Base-by-base conservation (phyloP, 2,113 vertebrate species). In the Tichodroma muraria region DNA sequence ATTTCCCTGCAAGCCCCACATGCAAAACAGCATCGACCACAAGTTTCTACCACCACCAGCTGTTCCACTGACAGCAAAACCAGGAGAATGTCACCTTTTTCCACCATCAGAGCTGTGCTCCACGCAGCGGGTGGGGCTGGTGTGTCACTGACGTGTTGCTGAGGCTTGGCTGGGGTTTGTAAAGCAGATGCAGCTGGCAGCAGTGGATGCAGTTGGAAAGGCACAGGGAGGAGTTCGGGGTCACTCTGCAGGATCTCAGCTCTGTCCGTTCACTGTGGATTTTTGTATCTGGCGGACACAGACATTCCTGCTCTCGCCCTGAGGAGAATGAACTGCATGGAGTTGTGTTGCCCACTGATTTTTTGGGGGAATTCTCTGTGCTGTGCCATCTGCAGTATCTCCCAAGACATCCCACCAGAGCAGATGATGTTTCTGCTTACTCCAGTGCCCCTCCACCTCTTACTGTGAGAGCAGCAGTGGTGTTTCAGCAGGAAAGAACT, bases 81-180 rank as follows among this genome's bases (percentile, higher is more conserved):
- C 42, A 44, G 72, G 75, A 80, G 50, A 20, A 11, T 56, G 91
- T 96, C 93, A 64, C 53, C 57, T 40, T 88, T 96, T 96, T 94
- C 95, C 94, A 95, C 94, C 95, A 90, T 94, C 84, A n/a, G 3
- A 6, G 10, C 66, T 15, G 10, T 66, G 30, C 72, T 92, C 31
- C 65, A 1, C 0, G 6, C 45, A 47, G 56, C 47, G 35, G 12
- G 7, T 37, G 25, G 10, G 54, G 38, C 45, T 54, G 14, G 0
- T 1, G 25, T 19, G 65, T 33, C 78, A 16, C 45, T 15, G 7
- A 33, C 1, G 1, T 5, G 17, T 10, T 28, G 72, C 54, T 35
- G 79, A 80, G 82, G 45, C 65, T 54, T 4, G 14, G 63, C 4
- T 60, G 95, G 45, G 42, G 6, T 60, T 71, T 70, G 35, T 44